phyloP scores from a whole-genome alignment of 1,140 invertebrate genomes.

The Drosophila sturtevanti region DNA sequence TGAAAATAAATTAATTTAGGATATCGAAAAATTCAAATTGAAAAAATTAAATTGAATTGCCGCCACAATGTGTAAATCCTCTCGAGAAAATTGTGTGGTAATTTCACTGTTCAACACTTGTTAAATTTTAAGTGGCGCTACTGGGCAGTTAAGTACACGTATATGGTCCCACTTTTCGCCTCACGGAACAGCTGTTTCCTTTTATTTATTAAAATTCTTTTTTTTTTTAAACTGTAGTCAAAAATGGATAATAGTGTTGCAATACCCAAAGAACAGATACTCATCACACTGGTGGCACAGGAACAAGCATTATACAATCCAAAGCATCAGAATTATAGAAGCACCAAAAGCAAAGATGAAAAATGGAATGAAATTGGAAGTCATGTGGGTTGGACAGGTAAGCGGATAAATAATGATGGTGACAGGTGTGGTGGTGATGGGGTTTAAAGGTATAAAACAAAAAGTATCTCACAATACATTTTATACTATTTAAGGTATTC shows the following conservation, averaged over 20 bases:
- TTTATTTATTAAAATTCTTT: neutral
- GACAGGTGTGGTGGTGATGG: neutral
- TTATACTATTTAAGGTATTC: conserved; percentile 33
- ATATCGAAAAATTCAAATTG: too few relatives aligned
- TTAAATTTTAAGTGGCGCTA: neutral
- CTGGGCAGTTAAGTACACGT: neutral
- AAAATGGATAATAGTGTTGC: conserved; percentile 52
- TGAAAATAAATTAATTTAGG: too few relatives aligned
- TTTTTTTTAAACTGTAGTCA: neutral
- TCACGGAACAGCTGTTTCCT: neutral
- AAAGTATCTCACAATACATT: neutral
- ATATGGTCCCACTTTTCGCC: neutral
- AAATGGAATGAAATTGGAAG: conserved; percentile 75
- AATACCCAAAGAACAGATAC: conserved; percentile 69
- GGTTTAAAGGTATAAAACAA: too few relatives aligned
- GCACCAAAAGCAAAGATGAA: conserved; percentile 68
- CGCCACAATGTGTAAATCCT: neutral
- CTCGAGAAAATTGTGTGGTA: too few relatives aligned
- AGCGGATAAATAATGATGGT: conserved; percentile 2
- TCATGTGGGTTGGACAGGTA: conserved; percentile 72
- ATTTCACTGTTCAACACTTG: neutral
- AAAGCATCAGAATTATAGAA: conserved; percentile 73
- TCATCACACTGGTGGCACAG: conserved; percentile 73
- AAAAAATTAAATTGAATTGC: neutral
- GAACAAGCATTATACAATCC: conserved; percentile 77